A percentile compares a stretch with the other conserved stretches of the same genome.
Evolutionary conservation across 2,888 invertebrate species (phyloP).

Genomic region (Dascillus cervinus): DNA sequence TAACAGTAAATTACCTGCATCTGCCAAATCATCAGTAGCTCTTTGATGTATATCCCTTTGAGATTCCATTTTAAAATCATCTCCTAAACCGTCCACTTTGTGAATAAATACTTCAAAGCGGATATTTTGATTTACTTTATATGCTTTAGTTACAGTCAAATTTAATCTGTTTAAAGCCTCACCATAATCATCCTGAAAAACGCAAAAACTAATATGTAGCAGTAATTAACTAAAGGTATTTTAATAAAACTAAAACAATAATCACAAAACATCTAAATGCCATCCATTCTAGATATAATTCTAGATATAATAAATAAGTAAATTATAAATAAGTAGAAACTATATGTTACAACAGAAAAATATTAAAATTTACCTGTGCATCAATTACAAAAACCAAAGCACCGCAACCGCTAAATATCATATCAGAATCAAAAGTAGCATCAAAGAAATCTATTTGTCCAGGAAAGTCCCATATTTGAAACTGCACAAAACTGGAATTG

Average conservation of each 20-base stretch:
- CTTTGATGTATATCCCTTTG: slow-evolving; percentile 97
- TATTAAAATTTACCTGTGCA: slow-evolving; percentile 61
- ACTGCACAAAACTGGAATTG: slow-evolving; percentile 96
- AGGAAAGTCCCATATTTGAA: slow-evolving; percentile 99
- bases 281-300: too few species aligned
- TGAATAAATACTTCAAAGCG: slow-evolving; percentile 99
- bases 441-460: slow-evolving; percentile 98
- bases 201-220: too few species aligned
- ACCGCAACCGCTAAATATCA: slow-evolving; percentile 95
- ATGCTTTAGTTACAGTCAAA: slow-evolving; percentile 89
- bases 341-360: too few species aligned
- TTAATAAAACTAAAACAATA: too few species aligned
- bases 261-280: too few species aligned
- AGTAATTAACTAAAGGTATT: too few species aligned
- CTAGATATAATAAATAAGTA: slow-evolving; percentile 6
- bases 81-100: slow-evolving; percentile 97
- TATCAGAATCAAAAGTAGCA: slow-evolving; percentile 90
- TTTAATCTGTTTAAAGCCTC: slow-evolving; percentile 91
- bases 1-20: slow-evolving; percentile 62
- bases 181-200: slow-evolving; percentile 84
- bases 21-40: slow-evolving; percentile 88
- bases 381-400: slow-evolving; percentile 99
- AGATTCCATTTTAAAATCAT: slow-evolving; percentile 98
- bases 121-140: slow-evolving; percentile 90
- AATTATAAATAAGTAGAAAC: slow-evolving; percentile 3